Percentiles rank a stretch among this genome's conserved stretches.
These are phyloP conservation scores for Microcebus jonahi DNA, from an alignment of 2,113 vertebrate species.

Conservation along the genomic window DNA sequence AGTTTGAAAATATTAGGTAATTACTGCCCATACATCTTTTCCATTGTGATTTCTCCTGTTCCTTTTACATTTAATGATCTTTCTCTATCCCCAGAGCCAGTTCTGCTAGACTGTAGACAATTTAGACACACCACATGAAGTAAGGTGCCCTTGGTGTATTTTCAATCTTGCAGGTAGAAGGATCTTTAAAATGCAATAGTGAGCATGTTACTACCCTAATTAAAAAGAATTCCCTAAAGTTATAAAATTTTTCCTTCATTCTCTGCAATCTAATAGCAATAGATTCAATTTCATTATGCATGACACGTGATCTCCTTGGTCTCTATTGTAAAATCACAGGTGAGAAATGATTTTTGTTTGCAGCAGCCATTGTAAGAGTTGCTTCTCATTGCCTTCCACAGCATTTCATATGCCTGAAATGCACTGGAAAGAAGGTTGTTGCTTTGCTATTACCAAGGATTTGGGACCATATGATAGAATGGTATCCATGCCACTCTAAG, in stretches of 20 bases:
- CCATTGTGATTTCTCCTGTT: not conserved
- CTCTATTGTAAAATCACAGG: not conserved
- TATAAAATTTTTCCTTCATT: not conserved
- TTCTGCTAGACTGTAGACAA: not conserved
- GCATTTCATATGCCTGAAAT: not conserved
- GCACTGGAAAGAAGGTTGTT: not conserved
- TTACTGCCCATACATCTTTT: not conserved
- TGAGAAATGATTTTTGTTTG: not conserved
- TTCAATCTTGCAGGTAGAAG: not conserved
- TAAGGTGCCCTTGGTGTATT: not conserved
- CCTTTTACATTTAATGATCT: not conserved
- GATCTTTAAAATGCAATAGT: not conserved
- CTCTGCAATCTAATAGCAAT: not conserved
- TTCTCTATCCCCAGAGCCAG: not conserved
- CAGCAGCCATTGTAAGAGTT: not conserved
- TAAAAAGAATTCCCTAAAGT: not conserved
- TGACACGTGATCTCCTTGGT: not conserved
- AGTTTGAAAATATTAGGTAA: not conserved
- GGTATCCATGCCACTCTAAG: too few species aligned
- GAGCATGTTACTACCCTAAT: not conserved
- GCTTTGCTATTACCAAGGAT: not conserved
- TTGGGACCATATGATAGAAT: not conserved
- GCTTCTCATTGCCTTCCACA: not conserved
- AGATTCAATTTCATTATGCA: not conserved
- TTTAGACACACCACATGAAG: not conserved